These are phyloP conservation scores for Nanorana parkeri DNA, from an alignment of 2,113 vertebrate genomes.

Conservation along the genomic window DNA sequence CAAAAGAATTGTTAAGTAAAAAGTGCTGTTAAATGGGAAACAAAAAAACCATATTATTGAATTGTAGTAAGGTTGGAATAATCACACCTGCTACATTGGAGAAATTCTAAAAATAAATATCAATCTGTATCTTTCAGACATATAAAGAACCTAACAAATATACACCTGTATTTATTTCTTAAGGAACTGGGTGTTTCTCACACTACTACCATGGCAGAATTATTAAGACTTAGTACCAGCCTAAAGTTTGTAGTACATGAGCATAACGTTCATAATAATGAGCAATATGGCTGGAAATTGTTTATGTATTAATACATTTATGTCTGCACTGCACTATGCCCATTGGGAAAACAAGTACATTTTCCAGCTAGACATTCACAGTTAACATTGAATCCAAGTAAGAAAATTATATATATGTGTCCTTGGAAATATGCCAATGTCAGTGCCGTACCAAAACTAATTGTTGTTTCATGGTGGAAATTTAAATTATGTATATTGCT, in stretches of 20 bases:
- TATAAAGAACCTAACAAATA: constrained; percentile 1
- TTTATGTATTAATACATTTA: too few relatives aligned
- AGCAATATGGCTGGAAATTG: too few relatives aligned
- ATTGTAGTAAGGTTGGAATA: constrained; percentile 15
- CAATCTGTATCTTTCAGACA: background rate
- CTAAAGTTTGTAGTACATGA: background rate
- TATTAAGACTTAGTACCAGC: background rate
- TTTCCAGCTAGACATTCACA: too few relatives aligned
- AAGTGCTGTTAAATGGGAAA: constrained; percentile 8
- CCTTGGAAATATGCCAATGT: too few relatives aligned
- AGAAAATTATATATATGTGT: too few relatives aligned
- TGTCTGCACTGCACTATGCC: too few relatives aligned
- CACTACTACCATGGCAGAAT: background rate
- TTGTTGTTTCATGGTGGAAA: too few relatives aligned
- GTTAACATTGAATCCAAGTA: too few relatives aligned
- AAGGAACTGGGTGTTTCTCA: background rate
- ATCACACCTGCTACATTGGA: constrained; percentile 31
- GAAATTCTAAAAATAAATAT: constrained; percentile 5
- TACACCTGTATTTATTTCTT: constrained; percentile 2
- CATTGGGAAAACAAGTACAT: too few relatives aligned
- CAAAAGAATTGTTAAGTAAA: constrained; percentile 29
- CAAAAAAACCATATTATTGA: background rate
- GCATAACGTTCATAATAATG: too few relatives aligned
- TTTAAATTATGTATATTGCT: too few relatives aligned
- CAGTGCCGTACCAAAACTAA: too few relatives aligned